Conservation (phyloP, 2,888 invertebrate genomes). For the Tachystola acroxantha region DNA sequence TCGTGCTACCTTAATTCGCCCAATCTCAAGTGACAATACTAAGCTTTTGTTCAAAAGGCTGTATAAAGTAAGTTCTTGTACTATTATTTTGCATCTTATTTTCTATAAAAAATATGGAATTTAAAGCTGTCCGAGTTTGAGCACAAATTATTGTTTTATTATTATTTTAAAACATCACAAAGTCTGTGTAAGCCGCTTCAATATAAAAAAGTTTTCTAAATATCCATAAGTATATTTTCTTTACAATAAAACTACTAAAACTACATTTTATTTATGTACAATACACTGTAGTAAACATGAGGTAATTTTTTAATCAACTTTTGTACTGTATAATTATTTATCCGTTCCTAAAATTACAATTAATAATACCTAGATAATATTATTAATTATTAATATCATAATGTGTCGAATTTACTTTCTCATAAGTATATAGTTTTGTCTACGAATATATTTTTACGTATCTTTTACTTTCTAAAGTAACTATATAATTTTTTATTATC, state of each 20-base stretch:
- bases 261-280: conserved; percentile 50
- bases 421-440: conserved; percentile 12
- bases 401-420: conserved; percentile 35
- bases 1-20: no score
- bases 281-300: conserved; percentile 63
- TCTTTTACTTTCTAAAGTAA: conserved; percentile 8
- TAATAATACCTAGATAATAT: conserved; percentile 9
- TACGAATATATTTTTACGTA: conserved; percentile 15
- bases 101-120: no score
- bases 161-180: neutral
- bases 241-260: conserved; percentile 24
- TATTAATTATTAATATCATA: conserved; percentile 27
- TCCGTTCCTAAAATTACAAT: conserved; percentile 6
- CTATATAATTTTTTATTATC: conserved; percentile 17
- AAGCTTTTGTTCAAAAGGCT: no score
- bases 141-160: neutral
- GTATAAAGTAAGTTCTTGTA: no score
- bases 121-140: no score
- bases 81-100: no score
- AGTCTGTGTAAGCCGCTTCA: conserved; percentile 52
- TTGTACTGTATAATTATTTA: conserved; percentile 35
- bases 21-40: no score
- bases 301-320: conserved; percentile 47
- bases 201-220: conserved; percentile 40
- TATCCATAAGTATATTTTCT: conserved; percentile 34